Conservation (phyloP, 2,113 vertebrate species). For the Alligator sinensis region DNA sequence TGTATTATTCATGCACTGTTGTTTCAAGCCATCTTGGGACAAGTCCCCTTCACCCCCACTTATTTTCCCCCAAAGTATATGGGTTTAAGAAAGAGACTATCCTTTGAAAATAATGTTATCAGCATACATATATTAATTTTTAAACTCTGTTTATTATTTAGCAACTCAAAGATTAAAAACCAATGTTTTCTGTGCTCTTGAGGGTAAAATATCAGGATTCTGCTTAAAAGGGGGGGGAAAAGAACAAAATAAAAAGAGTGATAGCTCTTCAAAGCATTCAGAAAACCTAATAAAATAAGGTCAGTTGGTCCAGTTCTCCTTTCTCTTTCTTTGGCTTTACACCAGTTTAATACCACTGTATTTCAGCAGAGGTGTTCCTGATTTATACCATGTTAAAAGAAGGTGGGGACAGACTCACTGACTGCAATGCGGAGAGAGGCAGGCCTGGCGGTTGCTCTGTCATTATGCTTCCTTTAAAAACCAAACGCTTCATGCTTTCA, state of each 20-base stretch:
- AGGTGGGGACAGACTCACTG: constrained; percentile 9
- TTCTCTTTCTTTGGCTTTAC: background rate
- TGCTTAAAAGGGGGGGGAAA: background rate
- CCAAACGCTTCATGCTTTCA: constrained; percentile 61
- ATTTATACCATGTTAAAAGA: constrained; percentile 14
- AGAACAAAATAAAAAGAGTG: background rate
- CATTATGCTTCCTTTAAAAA: constrained; percentile 56
- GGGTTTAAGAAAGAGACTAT: constrained; percentile 52
- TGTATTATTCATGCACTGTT: constrained; percentile 45
- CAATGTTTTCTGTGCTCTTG: constrained; percentile 24
- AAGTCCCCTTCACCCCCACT: background rate
- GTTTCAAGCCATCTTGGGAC: constrained; percentile 63
- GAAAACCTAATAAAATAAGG: background rate
- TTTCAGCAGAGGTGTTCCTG: background rate
- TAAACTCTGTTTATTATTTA: constrained; percentile 70
- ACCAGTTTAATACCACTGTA: background rate
- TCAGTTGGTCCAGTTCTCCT: background rate
- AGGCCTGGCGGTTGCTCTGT: constrained; percentile 44
- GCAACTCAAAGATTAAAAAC: constrained; percentile 19
- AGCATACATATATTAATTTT: constrained; percentile 70
- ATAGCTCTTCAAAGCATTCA: background rate
- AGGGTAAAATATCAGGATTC: background rate
- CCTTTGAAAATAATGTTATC: constrained; percentile 45
- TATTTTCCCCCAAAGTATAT: constrained; percentile 58
- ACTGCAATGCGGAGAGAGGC: constrained; percentile 30